A percentile compares a stretch with the other conserved stretches of the same genome.
phyloP scores from a whole-genome alignment of 2,888 invertebrate species.

The Eupithecia vulgata region DNA sequence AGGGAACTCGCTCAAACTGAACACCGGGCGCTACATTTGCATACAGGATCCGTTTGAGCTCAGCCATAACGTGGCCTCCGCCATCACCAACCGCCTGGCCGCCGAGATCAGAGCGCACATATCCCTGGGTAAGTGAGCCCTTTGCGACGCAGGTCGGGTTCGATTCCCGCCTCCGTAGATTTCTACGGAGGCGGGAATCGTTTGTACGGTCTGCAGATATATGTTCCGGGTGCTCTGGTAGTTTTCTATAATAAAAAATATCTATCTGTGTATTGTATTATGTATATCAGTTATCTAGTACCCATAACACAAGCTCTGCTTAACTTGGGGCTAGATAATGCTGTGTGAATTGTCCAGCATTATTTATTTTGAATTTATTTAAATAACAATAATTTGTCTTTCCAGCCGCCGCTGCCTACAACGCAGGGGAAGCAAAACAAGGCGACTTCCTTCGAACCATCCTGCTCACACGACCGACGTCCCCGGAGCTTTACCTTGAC shows the following conservation, averaged over 20 bases:
- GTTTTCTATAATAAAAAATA: too few species aligned
- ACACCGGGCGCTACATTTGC: conserved; percentile 74
- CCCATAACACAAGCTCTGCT: too few species aligned
- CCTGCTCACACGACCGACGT: conserved; percentile 60
- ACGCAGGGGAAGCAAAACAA: conserved; percentile 34
- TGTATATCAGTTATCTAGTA: too few species aligned
- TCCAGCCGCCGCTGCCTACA: conserved; percentile 25
- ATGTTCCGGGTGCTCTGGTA: too few species aligned
- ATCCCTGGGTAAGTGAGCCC: conserved; percentile 31
- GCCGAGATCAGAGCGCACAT: conserved; percentile 58
- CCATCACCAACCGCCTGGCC: conserved; percentile 56
- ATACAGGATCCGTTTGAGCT: conserved; percentile 88
- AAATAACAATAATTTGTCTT: not conserved
- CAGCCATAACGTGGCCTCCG: conserved; percentile 81
- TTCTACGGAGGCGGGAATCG: too few species aligned
- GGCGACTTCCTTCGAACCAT: conserved; percentile 62
- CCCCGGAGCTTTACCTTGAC: conserved; percentile 50
- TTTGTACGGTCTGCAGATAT: too few species aligned
- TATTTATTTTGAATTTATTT: too few species aligned
- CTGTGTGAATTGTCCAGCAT: too few species aligned
- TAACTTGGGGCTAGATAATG: too few species aligned
- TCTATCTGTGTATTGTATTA: too few species aligned
- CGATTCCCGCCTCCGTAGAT: too few species aligned
- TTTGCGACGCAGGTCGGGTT: too few species aligned
- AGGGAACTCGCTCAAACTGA: conserved; percentile 57